A percentile compares a stretch with the other conserved stretches of the same genome.
Evolutionary conservation across 2,797 vertebrate species (phyloP).

Genomic region (Schizopygopsis malacanthus): DNA sequence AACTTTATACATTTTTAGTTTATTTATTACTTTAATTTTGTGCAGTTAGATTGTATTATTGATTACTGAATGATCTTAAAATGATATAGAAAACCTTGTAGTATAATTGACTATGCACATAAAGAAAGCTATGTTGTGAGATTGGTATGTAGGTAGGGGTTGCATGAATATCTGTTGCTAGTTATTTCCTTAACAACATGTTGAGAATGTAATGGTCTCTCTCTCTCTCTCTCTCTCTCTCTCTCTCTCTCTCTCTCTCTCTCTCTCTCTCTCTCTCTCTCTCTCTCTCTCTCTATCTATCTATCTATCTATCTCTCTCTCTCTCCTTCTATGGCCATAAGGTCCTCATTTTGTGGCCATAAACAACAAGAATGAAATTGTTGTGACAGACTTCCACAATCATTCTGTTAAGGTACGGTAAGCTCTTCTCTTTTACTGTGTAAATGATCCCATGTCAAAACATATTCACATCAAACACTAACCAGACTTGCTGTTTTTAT

Average conservation of each 20-base stretch:
- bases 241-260: slow-evolving; percentile 58
- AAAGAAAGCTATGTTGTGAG: neutral
- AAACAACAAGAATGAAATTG: slow-evolving; percentile 97
- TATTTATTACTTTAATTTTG: neutral
- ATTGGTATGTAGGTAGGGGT: neutral
- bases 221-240: slow-evolving; percentile 50
- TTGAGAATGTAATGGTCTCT: neutral
- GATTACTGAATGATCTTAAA: neutral
- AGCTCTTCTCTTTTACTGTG: neutral
- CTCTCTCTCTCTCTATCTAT: slow-evolving; percentile 59
- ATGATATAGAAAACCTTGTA: neutral
- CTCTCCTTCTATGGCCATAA: slow-evolving; percentile 64
- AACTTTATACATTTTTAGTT: too few relatives aligned
- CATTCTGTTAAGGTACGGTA: slow-evolving; percentile 94
- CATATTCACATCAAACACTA: neutral
- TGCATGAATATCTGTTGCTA: neutral
- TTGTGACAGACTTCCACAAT: slow-evolving; percentile 98
- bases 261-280: slow-evolving; percentile 46
- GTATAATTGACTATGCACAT: neutral
- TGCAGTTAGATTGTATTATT: neutral
- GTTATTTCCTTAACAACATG: neutral
- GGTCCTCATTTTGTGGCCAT: slow-evolving; percentile 97
- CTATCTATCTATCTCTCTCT: neutral
- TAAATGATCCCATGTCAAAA: neutral
- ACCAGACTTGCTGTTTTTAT: neutral